phyloP scores from a whole-genome alignment of 2,888 invertebrate species.

The Scaptomyza flava region DNA sequence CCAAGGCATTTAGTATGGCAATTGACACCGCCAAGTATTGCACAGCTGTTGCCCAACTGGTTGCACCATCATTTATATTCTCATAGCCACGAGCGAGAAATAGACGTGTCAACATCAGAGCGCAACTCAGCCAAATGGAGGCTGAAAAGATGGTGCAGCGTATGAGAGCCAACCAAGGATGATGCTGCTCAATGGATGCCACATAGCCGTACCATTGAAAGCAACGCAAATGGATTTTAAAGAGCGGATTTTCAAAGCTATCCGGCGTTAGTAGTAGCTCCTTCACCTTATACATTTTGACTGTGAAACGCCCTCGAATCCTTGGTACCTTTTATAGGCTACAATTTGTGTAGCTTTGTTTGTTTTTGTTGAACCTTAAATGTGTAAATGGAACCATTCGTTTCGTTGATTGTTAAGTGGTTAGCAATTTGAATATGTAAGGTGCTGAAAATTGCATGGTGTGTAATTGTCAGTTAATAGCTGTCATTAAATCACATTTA shows the following conservation, averaged over 20 bases:
- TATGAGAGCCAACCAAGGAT: slow-evolving; percentile 48
- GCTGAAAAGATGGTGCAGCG: slow-evolving; percentile 67
- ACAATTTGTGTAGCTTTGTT: background rate
- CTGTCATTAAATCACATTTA: slow-evolving; percentile 31
- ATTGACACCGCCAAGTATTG: slow-evolving; percentile 72
- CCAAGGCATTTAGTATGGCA: slow-evolving; percentile 65
- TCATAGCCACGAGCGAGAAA: slow-evolving; percentile 52
- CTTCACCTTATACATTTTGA: slow-evolving; percentile 56
- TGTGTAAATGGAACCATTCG: slow-evolving; percentile 10
- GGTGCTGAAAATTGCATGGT: slow-evolving; percentile 57
- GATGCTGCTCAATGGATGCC: slow-evolving; percentile 53
- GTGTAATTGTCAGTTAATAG: slow-evolving; percentile 44
- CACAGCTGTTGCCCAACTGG: slow-evolving; percentile 70
- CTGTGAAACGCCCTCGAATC: background rate
- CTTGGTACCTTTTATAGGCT: slow-evolving; percentile 37
- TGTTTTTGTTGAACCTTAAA: background rate
- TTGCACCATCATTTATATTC: slow-evolving; percentile 59
- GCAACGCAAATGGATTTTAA: slow-evolving; percentile 60
- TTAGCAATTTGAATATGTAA: slow-evolving; percentile 56
- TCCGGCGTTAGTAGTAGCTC: slow-evolving; percentile 51
- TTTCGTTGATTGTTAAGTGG: slow-evolving; percentile 36
- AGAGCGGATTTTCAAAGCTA: slow-evolving; percentile 65
- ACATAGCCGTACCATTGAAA: slow-evolving; percentile 69
- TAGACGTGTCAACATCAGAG: slow-evolving; percentile 50
- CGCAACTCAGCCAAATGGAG: slow-evolving; percentile 65